phyloP scores from a whole-genome alignment of 1,140 invertebrate species.

The Trachymyrmex cornetzi region DNA sequence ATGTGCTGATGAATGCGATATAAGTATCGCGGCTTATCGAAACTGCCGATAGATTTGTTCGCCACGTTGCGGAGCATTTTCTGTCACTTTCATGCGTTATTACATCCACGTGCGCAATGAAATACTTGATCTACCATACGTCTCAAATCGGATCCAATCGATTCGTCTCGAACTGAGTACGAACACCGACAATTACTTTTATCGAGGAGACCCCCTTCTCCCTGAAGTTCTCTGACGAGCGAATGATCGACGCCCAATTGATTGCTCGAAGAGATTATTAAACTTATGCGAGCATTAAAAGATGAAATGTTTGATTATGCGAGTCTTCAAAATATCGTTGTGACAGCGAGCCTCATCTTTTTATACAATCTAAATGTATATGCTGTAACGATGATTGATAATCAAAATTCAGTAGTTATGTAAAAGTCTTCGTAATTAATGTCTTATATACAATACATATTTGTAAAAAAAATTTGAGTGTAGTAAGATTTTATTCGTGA shows the following conservation, averaged over 20 bases:
- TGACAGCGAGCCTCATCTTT: conserved; percentile 30
- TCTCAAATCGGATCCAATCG: conserved; percentile 66
- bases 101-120: conserved; percentile 19
- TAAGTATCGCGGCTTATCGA: conserved; percentile 19
- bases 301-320: conserved; percentile 69
- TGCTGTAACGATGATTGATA: neutral
- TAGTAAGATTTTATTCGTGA: neutral
- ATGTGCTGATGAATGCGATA: conserved; percentile 24
- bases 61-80: conserved; percentile 25
- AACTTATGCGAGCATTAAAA: conserved; percentile 49
- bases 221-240: neutral
- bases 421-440: neutral
- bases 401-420: conserved; percentile 7
- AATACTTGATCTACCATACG: conserved; percentile 30
- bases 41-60: conserved; percentile 61
- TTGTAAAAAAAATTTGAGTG: neutral
- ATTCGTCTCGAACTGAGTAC: conserved; percentile 65
- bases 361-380: neutral
- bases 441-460: neutral
- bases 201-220: conserved; percentile 18
- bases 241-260: conserved; percentile 23
- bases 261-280: conserved; percentile 59
- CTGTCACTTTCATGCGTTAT: conserved; percentile 58
- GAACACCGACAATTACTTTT: conserved; percentile 68
- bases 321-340: conserved; percentile 56